phyloP scores from a whole-genome alignment of 1,140 invertebrate species.

The Lineus longissimus region DNA sequence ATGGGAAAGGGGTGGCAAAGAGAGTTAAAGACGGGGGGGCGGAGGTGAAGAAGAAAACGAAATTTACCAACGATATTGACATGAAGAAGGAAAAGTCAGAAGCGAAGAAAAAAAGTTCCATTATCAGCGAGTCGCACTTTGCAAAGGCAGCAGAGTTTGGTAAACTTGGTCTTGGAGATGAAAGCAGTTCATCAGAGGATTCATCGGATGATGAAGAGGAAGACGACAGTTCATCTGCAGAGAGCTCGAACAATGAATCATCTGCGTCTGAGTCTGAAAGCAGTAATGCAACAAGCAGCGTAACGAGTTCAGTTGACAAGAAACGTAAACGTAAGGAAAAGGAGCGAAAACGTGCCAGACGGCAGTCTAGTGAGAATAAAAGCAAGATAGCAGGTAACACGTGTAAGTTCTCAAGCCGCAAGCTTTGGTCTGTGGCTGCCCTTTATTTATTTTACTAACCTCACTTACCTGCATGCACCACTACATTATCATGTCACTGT shows the following conservation, averaged over 20 bases:
- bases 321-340: constrained; percentile 30
- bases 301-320: background rate
- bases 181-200: constrained; percentile 7
- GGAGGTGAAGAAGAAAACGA: no score
- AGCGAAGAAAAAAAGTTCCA: no score
- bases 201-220: constrained; percentile 23
- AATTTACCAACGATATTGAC: no score
- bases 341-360: constrained; percentile 54
- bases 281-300: background rate
- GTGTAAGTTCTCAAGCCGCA: no score
- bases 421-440: constrained; percentile 3
- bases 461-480: no score
- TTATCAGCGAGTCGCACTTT: no score
- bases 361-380: constrained; percentile 65
- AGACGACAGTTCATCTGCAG: constrained; percentile 18
- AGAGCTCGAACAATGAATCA: constrained; percentile 19
- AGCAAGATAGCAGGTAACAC: constrained; percentile 69
- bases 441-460: background rate
- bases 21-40: no score
- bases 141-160: no score
- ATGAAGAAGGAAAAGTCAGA: no score
- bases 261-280: constrained; percentile 23
- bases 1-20: no score
- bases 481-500: no score
- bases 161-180: constrained; percentile 13